Conservation (phyloP, 2,888 invertebrate species). For the Caenorhabditis drosophilae region DNA sequence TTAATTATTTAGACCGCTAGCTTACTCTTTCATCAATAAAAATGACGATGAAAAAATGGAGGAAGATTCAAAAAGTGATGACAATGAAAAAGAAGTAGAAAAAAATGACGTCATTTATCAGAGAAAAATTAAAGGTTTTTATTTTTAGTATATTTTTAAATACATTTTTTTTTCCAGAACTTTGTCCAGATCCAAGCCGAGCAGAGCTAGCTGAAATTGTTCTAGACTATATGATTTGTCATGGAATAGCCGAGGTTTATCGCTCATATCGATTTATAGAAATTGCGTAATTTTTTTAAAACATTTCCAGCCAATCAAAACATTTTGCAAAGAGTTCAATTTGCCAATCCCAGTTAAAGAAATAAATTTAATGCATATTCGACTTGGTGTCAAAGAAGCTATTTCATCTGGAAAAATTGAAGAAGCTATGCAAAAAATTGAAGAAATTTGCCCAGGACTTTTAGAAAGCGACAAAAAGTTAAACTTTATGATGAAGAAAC, state of each 20-base stretch:
- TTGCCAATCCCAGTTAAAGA: conserved; percentile 11
- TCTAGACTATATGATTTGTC: conserved; percentile 21
- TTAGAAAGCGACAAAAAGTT: conserved; percentile 6
- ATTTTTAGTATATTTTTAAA: too few species aligned
- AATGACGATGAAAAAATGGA: background rate
- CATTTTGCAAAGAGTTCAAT: conserved; percentile 18
- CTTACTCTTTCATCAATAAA: background rate
- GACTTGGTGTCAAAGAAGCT: conserved; percentile 12
- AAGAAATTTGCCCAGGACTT: conserved; percentile 6
- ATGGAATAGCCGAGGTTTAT: conserved; percentile 15
- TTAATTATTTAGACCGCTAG: background rate
- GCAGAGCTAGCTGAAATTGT: conserved; percentile 7
- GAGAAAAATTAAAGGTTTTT: too few species aligned
- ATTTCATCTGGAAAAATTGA: conserved; percentile 22
- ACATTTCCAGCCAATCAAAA: conserved; percentile 9
- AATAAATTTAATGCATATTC: conserved; percentile 12
- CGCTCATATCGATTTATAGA: background rate
- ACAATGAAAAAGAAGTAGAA: conserved; percentile 1
- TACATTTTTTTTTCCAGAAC: background rate
- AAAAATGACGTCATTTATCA: conserved; percentile 1
- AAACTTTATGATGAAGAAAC: conserved; percentile 2
- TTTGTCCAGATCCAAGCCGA: conserved; percentile 22
- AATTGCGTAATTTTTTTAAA: background rate
- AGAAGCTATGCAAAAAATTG: conserved; percentile 9
- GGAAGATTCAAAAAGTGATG: background rate